Conservation (phyloP, 2,888 invertebrate genomes). For the Agrochola lychnidis region DNA sequence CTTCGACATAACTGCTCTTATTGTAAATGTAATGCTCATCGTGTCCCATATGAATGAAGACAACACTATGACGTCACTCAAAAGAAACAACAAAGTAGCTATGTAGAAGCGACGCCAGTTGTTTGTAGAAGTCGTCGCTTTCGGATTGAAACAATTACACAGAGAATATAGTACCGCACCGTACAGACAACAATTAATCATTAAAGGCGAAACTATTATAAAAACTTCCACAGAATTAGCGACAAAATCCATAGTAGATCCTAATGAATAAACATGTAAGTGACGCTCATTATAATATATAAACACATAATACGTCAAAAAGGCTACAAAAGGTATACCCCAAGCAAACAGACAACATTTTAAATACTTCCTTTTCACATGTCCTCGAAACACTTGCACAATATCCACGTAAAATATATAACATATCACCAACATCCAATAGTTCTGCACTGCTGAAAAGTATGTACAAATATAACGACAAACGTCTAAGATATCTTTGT, state of each 20-base stretch:
- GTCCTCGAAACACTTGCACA: constrained; percentile 52
- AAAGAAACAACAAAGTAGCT: constrained; percentile 41
- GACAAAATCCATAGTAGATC: constrained; percentile 7
- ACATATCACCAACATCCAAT: constrained; percentile 56
- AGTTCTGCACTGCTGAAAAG: constrained; percentile 50
- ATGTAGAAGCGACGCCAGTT: constrained; percentile 52
- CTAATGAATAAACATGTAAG: background rate
- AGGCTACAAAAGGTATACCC: constrained; percentile 50
- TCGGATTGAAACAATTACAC: constrained; percentile 36
- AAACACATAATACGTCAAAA: constrained; percentile 43
- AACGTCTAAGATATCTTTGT: constrained; percentile 40
- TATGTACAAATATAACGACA: constrained; percentile 54
- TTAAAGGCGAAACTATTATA: constrained; percentile 47
- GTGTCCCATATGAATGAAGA: constrained; percentile 44
- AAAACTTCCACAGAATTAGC: constrained; percentile 47
- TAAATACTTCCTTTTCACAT: constrained; percentile 44
- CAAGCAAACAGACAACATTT: constrained; percentile 54
- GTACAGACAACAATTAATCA: constrained; percentile 43
- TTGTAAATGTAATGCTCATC: constrained; percentile 32
- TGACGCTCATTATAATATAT: constrained; percentile 22
- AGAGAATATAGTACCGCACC: constrained; percentile 34
- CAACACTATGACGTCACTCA: constrained; percentile 44
- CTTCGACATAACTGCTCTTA: constrained; percentile 49
- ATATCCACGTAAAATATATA: constrained; percentile 55
- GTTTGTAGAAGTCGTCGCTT: constrained; percentile 36